A percentile compares a stretch with the other conserved stretches of the same genome.
Evolutionary conservation across 2,888 invertebrate species (phyloP).

Genomic region (Anticlea derivata): DNA sequence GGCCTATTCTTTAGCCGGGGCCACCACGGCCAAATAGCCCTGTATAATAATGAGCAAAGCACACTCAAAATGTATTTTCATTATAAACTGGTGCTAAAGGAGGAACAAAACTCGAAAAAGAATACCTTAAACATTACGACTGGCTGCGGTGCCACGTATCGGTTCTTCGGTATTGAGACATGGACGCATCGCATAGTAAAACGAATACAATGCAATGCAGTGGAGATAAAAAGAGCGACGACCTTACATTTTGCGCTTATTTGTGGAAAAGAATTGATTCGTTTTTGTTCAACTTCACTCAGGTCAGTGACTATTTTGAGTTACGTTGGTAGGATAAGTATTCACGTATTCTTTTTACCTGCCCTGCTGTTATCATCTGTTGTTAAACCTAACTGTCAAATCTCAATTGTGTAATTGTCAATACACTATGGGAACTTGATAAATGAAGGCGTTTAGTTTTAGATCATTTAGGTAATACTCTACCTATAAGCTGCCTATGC

Average conservation of each 20-base stretch:
- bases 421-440: too few relatives aligned
- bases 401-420: too few relatives aligned
- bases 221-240: slow-evolving; percentile 20
- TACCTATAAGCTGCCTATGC: background rate
- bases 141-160: slow-evolving; percentile 14
- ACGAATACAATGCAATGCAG: slow-evolving; percentile 22
- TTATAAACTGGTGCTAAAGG: background rate
- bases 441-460: too few relatives aligned
- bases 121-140: slow-evolving; percentile 16
- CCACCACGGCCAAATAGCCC: too few relatives aligned
- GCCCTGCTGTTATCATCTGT: too few relatives aligned
- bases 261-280: background rate
- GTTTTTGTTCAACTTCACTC: background rate
- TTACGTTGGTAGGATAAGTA: too few relatives aligned
- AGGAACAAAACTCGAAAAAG: slow-evolving; percentile 9
- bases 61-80: background rate
- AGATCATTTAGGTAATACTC: too few relatives aligned
- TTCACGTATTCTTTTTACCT: too few relatives aligned
- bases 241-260: slow-evolving; percentile 20
- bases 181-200: slow-evolving; percentile 23
- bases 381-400: too few relatives aligned
- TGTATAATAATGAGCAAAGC: too few relatives aligned
- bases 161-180: slow-evolving; percentile 26
- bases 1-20: too few relatives aligned
- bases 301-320: background rate